Base-by-base conservation (phyloP, 2,888 invertebrate genomes). In the Magallana nippona region DNA sequence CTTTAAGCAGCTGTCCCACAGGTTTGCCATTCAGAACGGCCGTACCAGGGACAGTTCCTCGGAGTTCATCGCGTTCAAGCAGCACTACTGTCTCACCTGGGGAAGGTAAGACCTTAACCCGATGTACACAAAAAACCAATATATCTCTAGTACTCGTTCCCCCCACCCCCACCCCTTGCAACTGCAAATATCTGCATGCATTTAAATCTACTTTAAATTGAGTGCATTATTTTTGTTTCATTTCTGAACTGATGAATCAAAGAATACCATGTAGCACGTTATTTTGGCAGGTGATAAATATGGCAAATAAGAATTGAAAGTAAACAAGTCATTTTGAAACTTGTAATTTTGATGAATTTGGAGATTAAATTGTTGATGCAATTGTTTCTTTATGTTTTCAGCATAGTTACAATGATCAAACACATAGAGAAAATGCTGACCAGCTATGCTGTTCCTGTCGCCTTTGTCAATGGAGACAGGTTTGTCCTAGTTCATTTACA, bases 381-480 rank as follows among this genome's bases (percentile, higher is more conserved):
- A n/a, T 22, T 15, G 15, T n/a, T 11, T 55, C 79, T 27, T 84
- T 44, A 60, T 83, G 19, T 63, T 92, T 91, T 22, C 91, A 93
- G 93, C 78, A 93, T 94, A 88, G 93, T 93, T 3, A 92, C 93
- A 44, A 92, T 92, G 88, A 82, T 94, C 63, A 89, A 89, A 81
- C 88, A 92, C 63, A 82, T 94, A 84, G 93, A 93, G 87, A 91
- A 88, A 83, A 87, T 93, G 89, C 85, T 93, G 84, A 88, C 90
- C 5, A 91, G 91, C 79, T 94, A 91, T 88, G 88, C 92, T 55
- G 90, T 94, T 15, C 94, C 94, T 55, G 89, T 94, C 17, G 94
- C 93, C 77, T 94, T 94, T 87, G 90, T 94, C 44, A 91, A 93
- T 89, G 94, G 94, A 87, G 93, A 93, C 87, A 93, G 90, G 94